Conservation (phyloP, 2,888 invertebrate genomes). For the Halictus quadricinctus region DNA sequence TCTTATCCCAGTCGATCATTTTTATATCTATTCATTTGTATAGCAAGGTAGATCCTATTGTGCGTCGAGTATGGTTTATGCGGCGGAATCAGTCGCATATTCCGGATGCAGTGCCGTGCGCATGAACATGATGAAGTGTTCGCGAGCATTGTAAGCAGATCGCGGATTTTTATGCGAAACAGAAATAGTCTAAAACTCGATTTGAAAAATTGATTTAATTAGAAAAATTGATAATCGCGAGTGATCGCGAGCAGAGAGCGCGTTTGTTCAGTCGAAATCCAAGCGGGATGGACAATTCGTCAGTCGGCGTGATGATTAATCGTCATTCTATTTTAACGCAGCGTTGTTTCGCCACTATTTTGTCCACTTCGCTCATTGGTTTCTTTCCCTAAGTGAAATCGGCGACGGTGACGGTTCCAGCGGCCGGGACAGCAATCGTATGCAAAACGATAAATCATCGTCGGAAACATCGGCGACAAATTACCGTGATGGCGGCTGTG, state of each 20-base stretch:
- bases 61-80: not conserved
- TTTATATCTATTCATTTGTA: not conserved
- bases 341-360: not conserved
- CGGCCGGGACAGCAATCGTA: conserved; percentile 1
- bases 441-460: conserved; percentile 3
- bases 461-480: conserved; percentile 7
- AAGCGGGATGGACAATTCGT: not conserved
- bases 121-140: too few species aligned
- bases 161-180: too few species aligned
- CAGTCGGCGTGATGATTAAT: not conserved
- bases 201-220: too few species aligned
- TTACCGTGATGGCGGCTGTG: not conserved
- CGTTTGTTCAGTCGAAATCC: not conserved
- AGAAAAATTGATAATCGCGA: not conserved
- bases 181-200: too few species aligned
- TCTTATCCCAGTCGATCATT: not conserved
- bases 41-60: not conserved
- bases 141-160: too few species aligned
- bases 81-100: not conserved
- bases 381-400: not conserved
- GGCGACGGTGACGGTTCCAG: not conserved
- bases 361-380: not conserved
- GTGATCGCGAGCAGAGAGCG: not conserved
- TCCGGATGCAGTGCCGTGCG: not conserved
- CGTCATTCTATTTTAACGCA: not conserved